A percentile compares a stretch with the other conserved stretches of the same genome.
phyloP scores from a whole-genome alignment of 2,888 invertebrate genomes.

The Pasiphila rectangulata region DNA sequence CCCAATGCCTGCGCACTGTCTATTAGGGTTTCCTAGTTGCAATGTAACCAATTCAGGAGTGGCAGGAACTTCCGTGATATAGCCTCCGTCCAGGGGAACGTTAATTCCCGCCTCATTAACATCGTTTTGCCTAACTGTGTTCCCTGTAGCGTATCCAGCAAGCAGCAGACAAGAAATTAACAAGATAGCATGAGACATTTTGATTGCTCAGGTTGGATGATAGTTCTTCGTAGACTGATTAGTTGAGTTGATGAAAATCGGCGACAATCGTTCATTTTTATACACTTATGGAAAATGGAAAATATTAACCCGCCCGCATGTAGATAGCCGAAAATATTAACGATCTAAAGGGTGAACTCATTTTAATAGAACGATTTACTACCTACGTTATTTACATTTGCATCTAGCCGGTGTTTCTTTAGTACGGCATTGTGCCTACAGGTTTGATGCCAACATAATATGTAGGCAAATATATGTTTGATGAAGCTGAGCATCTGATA shows the following conservation, averaged over 20 bases:
- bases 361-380: not conserved
- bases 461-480: too few relatives aligned
- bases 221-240: not conserved
- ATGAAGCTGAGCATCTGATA: too few relatives aligned
- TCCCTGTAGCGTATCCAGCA: conserved; percentile 3
- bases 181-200: conserved; percentile 12
- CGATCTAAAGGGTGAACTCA: not conserved
- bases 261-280: conserved; percentile 6
- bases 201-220: not conserved
- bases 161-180: conserved; percentile 6
- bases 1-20: conserved; percentile 19
- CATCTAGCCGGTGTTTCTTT: too few relatives aligned
- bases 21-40: conserved; percentile 35
- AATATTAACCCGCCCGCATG: conserved; percentile 18
- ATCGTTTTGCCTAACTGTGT: conserved; percentile 2
- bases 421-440: too few relatives aligned
- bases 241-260: conserved; percentile 1
- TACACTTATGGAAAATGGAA: not conserved
- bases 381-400: too few relatives aligned
- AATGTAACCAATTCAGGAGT: conserved; percentile 29
- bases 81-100: conserved; percentile 4
- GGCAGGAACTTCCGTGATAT: conserved; percentile 2
- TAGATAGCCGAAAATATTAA: conserved; percentile 3
- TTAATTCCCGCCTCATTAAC: too few relatives aligned
- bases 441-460: too few relatives aligned